Conservation (phyloP, 2,113 vertebrate genomes). For the Alouatta palliata region DNA sequence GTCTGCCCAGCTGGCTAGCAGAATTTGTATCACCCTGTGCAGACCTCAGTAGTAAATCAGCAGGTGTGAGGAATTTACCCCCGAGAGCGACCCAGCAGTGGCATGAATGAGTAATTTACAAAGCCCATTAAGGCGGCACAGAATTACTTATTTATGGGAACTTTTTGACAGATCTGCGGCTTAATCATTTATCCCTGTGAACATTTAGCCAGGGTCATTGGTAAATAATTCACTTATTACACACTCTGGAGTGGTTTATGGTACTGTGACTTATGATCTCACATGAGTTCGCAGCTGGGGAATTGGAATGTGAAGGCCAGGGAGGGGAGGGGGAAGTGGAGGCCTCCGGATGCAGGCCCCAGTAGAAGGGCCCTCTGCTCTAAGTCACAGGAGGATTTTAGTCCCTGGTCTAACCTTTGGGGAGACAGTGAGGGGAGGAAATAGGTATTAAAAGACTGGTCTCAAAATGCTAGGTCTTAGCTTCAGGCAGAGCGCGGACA, state of each 20-base stretch:
- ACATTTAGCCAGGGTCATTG: conserved; percentile 79
- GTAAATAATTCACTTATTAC: conserved; percentile 84
- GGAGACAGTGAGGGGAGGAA: not conserved
- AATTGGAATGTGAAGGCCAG: not conserved
- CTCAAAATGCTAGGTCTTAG: not conserved
- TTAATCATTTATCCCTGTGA: conserved; percentile 81
- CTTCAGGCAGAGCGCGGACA: not conserved
- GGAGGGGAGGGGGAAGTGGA: not conserved
- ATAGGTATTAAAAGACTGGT: not conserved
- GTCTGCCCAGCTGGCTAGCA: not conserved
- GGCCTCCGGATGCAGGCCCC: not conserved
- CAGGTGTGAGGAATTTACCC: conserved; percentile 64
- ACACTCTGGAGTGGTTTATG: conserved; percentile 73
- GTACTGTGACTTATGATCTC: conserved; percentile 50
- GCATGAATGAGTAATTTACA: conserved; percentile 81
- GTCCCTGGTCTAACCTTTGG: not conserved
- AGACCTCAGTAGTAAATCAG: conserved; percentile 68
- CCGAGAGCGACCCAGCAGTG: conserved; percentile 68
- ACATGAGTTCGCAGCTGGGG: rapidly evolving
- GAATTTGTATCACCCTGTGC: conserved; percentile 5
- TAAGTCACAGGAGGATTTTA: not conserved
- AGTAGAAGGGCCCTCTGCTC: not conserved
- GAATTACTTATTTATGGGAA: conserved; percentile 82
- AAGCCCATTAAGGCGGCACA: conserved; percentile 75
- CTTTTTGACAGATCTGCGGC: conserved; percentile 80